Base-by-base conservation (phyloP, 2,113 vertebrate species). In the Cariama cristata region DNA sequence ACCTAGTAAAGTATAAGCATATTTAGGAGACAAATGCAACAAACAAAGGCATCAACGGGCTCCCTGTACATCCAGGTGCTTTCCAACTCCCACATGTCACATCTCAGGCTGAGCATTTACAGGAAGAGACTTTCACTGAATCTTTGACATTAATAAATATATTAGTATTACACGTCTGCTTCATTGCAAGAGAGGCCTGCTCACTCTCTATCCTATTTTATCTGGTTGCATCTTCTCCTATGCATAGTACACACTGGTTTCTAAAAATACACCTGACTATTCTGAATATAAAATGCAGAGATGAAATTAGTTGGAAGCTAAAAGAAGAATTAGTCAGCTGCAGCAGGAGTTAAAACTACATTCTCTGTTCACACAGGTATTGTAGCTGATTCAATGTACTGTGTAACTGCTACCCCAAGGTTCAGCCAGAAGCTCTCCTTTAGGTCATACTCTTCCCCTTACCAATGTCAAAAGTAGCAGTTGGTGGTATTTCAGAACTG, bases 41-140 rank as follows among this genome's bases (percentile, higher is more conserved):
- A 97, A 98, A 98, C 95, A 97, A 92, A 97, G 88, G 47, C 95
- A 75, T 10, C 9, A 12, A 64, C 67, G 95, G 82, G 95, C 58
- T 96, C 72, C 84, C 75, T 92, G 47, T 23, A 47, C 35, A 53
- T 80, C 79, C 90, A 96, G 79, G 84, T 95, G 69, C 79, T 97
- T 96, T 93, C 91, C 84, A 93, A 59, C 49, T 90, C 86, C 72
- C 63, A 92, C 88, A 63, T 63, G 80, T 79, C 90, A 72, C 86
- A 88, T 33, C 86, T 91, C 69, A 95, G 71, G n/a, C 28, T 28
- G 63, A 92, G 89, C 89, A 93, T 88, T 88, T 86, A 79, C n/a
- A 64, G 45, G 42, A 94, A 92, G 2, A 26, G 21, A 9, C 27
- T 93, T 96, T 91, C 53, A 83, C 64, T 47, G 47, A 85, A 50